Percentiles rank a stretch among this genome's conserved stretches.
phyloP scores from a whole-genome alignment of 1,140 invertebrate species.

The Zaprionus inermis region DNA sequence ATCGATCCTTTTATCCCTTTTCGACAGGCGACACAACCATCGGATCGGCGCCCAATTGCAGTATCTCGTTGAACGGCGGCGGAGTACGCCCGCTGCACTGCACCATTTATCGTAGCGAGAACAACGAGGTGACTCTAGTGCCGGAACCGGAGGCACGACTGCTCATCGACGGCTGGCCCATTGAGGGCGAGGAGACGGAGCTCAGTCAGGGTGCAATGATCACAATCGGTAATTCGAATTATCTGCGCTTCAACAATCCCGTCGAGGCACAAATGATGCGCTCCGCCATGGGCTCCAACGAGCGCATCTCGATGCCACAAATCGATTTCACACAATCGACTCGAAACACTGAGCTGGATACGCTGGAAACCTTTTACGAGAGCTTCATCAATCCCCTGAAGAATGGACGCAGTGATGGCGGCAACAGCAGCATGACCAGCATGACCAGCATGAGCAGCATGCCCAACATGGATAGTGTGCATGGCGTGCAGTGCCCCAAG shows the following conservation, averaged over 20 bases:
- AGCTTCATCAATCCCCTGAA: constrained; percentile 69
- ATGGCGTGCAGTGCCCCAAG: constrained; percentile 88
- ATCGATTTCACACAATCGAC: constrained; percentile 75
- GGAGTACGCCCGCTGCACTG: constrained; percentile 93
- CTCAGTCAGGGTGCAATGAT: constrained; percentile 91
- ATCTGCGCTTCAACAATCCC: constrained; percentile 95
- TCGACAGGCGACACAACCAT: constrained; percentile 89
- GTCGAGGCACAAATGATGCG: constrained; percentile 93
- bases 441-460: neutral
- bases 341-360: constrained; percentile 47
- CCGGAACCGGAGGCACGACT: constrained; percentile 85
- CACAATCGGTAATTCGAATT: constrained; percentile 93
- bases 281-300: constrained; percentile 83
- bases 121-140: constrained; percentile 92
- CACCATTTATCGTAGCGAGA: constrained; percentile 88
- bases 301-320: constrained; percentile 90
- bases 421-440: neutral
- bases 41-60: constrained; percentile 89
- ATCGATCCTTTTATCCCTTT: constrained; percentile 20
- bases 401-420: constrained; percentile 5
- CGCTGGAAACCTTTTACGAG: constrained; percentile 74
- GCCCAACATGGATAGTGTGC: constrained; percentile 76
- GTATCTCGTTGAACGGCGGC: constrained; percentile 91
- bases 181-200: constrained; percentile 69
- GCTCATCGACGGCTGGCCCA: constrained; percentile 72